These are phyloP conservation scores for Hemiprocne comata DNA, from an alignment of 2,113 vertebrate genomes.

Conservation along the genomic window DNA sequence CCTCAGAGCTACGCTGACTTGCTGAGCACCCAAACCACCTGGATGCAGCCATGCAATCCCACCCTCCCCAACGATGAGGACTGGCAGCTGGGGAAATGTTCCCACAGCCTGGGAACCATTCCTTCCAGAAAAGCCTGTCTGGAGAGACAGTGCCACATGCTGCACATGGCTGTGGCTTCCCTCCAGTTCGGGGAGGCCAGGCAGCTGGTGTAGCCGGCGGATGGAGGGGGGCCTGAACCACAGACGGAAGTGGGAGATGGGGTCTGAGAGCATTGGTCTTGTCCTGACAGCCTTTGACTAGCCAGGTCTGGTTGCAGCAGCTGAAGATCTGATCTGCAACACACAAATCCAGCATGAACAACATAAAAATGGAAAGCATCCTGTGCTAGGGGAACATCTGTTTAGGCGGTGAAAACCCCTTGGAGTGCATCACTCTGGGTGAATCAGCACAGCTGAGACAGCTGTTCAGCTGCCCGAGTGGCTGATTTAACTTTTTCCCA, in stretches of 20 bases:
- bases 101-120: neutral
- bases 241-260: neutral
- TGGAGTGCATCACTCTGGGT: conserved; percentile 38
- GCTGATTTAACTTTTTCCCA: neutral
- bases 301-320: conserved; percentile 22
- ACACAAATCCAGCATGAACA: neutral
- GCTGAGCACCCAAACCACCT: neutral
- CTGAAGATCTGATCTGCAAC: conserved; percentile 1
- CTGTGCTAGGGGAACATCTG: conserved; percentile 47
- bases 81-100: neutral
- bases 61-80: accelerated
- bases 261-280: neutral
- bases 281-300: conserved; percentile 20
- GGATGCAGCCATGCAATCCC: accelerated
- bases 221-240: neutral
- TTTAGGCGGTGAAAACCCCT: conserved; percentile 18
- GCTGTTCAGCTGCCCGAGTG: neutral
- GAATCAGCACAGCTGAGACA: conserved; percentile 31
- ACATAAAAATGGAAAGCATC: conserved; percentile 51
- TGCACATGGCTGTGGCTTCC: neutral
- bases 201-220: neutral
- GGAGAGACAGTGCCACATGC: neutral
- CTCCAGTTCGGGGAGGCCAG: neutral
- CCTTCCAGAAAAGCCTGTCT: neutral
- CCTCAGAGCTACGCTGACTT: neutral